phyloP scores from a whole-genome alignment of 2,797 vertebrate species.

The Sebastes paucispinis region DNA sequence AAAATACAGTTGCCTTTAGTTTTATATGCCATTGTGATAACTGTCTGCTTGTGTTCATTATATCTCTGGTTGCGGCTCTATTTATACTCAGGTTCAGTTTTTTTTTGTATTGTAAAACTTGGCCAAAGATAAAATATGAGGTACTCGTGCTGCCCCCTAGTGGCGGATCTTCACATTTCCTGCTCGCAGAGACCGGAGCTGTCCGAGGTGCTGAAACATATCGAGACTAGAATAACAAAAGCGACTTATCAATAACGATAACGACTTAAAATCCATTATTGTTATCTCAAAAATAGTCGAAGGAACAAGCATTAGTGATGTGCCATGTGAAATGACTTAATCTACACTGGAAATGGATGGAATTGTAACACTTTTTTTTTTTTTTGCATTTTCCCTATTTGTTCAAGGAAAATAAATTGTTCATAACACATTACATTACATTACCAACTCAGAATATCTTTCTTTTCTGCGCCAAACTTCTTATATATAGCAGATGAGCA shows the following conservation, averaged over 20 bases:
- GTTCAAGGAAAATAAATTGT: neutral
- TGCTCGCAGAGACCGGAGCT: slow-evolving; percentile 6
- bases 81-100: no score
- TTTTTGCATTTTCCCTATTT: neutral
- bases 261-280: neutral
- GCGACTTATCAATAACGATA: neutral
- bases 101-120: neutral
- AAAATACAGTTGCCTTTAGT: neutral
- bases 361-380: neutral
- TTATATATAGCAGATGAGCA: neutral
- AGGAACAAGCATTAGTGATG: neutral
- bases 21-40: neutral
- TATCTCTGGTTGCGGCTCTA: neutral
- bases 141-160: slow-evolving; percentile 40
- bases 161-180: neutral
- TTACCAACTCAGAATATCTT: neutral
- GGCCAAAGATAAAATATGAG: neutral
- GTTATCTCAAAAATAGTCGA: neutral
- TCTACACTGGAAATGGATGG: neutral
- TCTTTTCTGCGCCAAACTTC: neutral
- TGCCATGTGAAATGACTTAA: neutral
- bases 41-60: neutral
- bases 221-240: neutral
- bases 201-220: slow-evolving; percentile 68
- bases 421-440: neutral